phyloP scores from a whole-genome alignment of 1,140 invertebrate species.

The Lepidurus couesii region DNA sequence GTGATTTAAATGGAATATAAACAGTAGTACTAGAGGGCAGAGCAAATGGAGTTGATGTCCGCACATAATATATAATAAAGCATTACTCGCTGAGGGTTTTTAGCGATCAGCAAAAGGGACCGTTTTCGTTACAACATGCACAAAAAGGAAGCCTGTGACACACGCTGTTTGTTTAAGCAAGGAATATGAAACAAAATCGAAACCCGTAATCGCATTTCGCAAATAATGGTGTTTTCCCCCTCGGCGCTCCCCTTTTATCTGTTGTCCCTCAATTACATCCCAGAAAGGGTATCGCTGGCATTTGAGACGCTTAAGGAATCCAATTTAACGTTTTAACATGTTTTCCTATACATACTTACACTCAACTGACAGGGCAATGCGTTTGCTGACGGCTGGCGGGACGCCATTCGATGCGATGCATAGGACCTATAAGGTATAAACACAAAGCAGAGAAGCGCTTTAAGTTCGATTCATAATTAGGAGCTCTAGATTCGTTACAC shows the following conservation, averaged over 20 bases:
- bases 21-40: not conserved
- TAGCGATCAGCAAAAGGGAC: not conserved
- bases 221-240: constrained; percentile 1
- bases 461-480: not conserved
- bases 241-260: not conserved
- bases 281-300: not conserved
- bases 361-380: constrained; percentile 65
- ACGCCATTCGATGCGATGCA: constrained; percentile 76
- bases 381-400: constrained; percentile 70
- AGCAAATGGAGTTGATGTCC: not conserved
- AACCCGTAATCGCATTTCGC: not conserved
- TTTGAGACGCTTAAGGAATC: not conserved
- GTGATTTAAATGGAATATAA: not conserved
- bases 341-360: constrained; percentile 57
- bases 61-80: not conserved
- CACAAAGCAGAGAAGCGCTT: not conserved
- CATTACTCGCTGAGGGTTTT: not conserved
- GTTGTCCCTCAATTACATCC: not conserved
- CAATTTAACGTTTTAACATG: constrained; percentile 11
- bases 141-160: not conserved
- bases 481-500: too few relatives aligned
- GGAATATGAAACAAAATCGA: not conserved
- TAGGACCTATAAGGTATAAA: constrained; percentile 39
- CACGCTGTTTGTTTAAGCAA: not conserved
- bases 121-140: not conserved